Base-by-base conservation (phyloP, 2,888 invertebrate species). In the Lamellibrachia satsuma region DNA sequence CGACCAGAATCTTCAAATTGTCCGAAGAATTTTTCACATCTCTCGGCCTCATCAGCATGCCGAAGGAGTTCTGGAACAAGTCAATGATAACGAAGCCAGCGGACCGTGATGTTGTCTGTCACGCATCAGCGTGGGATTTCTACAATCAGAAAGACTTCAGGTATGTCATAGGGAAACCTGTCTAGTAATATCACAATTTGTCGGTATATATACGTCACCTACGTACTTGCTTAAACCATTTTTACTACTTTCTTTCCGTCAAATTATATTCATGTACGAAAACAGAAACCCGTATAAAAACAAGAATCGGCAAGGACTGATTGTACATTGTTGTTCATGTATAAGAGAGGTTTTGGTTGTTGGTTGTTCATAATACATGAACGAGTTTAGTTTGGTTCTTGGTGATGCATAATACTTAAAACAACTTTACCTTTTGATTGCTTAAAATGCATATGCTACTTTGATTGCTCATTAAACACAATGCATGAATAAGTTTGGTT, bases 131-230 rank as follows among this genome's bases (percentile, higher is more conserved):
- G 3, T 95, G 94, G 92, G 96, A 96, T 93, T 95, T 96, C 92
- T 98, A 98, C 95, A 98, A 98, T 95, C 97, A 97, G 95, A 97
- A 98, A 95, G 98, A 99, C 96, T 98, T 98, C 95, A 97, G 98
- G 98, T 91, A 75, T 22, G 22, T 75, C 75, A 75, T 4, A 11
- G 15, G 75, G 75, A 11, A 22, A 60, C 60, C 22, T 6, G 22
- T 4, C 75, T 75, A 15, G 22, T 75, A 6, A 3, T 22, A 39
- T 3, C 15, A 4, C 6, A 22, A 22, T 6, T 75, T 6, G n/a
- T 75, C 6, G 75, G 22, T 4, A 75, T 75, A 75, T 6, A 75
- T 75, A 22, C 22, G 22, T 75, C 15, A 75, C 15, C 6, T 15
- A 6, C 22, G 22, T 75, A 6, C n/a, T 15, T 22, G 8, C 11